Evolutionary conservation across 2,797 vertebrate genomes (phyloP).

Genomic region (Stomatorhinus walkeri): DNA sequence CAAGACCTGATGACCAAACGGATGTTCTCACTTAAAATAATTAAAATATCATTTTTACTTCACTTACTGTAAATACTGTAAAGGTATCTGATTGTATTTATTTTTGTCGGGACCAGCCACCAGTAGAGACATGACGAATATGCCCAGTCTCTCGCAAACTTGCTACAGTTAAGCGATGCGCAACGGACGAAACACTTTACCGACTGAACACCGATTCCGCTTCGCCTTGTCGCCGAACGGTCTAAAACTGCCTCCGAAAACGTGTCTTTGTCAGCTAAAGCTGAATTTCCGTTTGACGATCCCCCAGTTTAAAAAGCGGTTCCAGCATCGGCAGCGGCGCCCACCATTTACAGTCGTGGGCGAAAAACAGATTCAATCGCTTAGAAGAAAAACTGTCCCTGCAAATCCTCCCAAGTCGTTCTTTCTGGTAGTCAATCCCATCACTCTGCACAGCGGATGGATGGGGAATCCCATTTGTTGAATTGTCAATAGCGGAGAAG

Average conservation of each 20-base stretch:
- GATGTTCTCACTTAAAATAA: neutral
- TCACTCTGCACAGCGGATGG: neutral
- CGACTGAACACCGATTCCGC: neutral
- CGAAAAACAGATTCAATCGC: neutral
- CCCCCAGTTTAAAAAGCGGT: neutral
- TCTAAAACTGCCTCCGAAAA: neutral
- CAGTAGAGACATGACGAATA: neutral
- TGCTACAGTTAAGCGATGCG: neutral
- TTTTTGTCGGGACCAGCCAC: neutral
- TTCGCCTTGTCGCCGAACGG: slow-evolving; percentile 1
- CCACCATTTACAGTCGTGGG: neutral
- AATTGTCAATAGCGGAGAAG: slow-evolving; percentile 7
- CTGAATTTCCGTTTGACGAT: neutral
- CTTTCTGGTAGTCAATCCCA: neutral
- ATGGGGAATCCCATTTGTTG: slow-evolving; percentile 1
- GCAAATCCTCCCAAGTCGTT: neutral
- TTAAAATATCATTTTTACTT: neutral
- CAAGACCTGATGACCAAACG: neutral
- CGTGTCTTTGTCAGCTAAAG: neutral
- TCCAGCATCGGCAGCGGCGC: neutral
- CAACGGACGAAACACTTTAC: neutral
- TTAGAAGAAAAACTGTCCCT: neutral
- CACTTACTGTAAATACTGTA: neutral
- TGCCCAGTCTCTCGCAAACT: slow-evolving; percentile 5
- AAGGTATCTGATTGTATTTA: neutral